A percentile compares a stretch with the other conserved stretches of the same genome.
Conservation (phyloP, 2,797 vertebrate genomes). For the Spinibarbus caldwelli region DNA sequence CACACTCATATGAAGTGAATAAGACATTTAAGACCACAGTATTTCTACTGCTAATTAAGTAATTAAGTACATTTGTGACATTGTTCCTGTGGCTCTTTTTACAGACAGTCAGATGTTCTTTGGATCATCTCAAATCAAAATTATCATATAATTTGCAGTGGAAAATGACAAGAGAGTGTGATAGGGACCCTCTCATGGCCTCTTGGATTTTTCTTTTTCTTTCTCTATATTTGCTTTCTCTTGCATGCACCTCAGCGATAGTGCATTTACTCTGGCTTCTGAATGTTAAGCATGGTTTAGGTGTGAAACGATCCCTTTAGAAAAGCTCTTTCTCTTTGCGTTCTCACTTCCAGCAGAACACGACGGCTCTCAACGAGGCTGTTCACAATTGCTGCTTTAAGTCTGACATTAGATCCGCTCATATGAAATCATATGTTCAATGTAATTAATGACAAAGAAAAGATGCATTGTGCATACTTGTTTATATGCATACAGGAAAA, state of each 20-base stretch:
- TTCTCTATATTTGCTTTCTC: not conserved
- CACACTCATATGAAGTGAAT: not conserved
- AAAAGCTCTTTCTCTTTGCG: conserved; percentile 22
- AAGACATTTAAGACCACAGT: not conserved
- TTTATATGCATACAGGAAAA: not conserved
- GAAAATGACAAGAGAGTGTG: not conserved
- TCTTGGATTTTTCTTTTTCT: not conserved
- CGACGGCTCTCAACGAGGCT: not conserved
- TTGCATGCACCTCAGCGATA: not conserved
- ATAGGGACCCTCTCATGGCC: not conserved
- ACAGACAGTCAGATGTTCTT: not conserved
- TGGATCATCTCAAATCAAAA: not conserved
- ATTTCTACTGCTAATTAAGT: not conserved
- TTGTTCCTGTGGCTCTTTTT: not conserved
- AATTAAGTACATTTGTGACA: not conserved
- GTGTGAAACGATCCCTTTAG: conserved; percentile 46
- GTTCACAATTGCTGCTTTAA: conserved; percentile 38
- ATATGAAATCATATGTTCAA: not conserved
- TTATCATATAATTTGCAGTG: not conserved
- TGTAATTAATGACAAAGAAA: conserved; percentile 11
- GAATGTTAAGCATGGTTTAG: conserved; percentile 37
- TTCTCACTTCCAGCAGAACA: conserved; percentile 10
- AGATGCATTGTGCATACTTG: not conserved
- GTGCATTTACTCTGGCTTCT: conserved; percentile 11
- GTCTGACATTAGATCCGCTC: not conserved